These are phyloP conservation scores for Aphidoletes aphidimyza DNA, from an alignment of 2,888 invertebrate genomes.

Conservation along the genomic window DNA sequence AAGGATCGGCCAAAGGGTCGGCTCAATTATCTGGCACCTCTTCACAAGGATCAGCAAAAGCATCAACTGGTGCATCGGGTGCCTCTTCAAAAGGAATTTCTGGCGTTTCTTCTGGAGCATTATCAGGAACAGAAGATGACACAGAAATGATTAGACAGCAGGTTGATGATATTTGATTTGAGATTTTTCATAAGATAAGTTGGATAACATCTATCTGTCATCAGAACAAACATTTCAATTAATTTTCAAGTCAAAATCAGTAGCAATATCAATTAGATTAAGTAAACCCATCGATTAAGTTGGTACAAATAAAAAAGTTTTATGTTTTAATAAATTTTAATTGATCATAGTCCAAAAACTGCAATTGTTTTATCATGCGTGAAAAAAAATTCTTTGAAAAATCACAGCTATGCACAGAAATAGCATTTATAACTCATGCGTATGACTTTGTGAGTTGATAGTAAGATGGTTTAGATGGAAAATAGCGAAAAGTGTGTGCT, in stretches of 20 bases:
- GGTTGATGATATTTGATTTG: too few species aligned
- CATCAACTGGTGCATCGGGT: slow-evolving; percentile 56
- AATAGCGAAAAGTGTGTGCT: too few species aligned
- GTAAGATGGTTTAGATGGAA: neutral
- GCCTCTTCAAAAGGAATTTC: neutral
- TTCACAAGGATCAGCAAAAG: slow-evolving; percentile 56
- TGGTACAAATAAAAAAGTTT: neutral
- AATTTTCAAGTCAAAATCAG: too few species aligned
- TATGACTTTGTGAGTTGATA: neutral
- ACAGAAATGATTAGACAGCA: neutral
- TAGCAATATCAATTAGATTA: neutral
- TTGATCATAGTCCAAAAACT: neutral
- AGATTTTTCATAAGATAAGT: too few species aligned
- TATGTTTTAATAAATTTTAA: neutral
- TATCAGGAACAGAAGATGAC: neutral
- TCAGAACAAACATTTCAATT: too few species aligned
- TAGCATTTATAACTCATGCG: too few species aligned
- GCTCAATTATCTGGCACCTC: slow-evolving; percentile 60
- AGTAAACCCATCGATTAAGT: neutral
- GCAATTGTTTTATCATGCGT: neutral
- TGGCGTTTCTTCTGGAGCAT: too few species aligned
- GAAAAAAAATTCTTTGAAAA: neutral
- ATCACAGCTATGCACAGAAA: neutral
- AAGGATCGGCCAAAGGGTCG: slow-evolving; percentile 60
- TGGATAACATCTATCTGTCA: too few species aligned